Conservation (phyloP, 2,888 invertebrate species). For the Allygus modestus region DNA sequence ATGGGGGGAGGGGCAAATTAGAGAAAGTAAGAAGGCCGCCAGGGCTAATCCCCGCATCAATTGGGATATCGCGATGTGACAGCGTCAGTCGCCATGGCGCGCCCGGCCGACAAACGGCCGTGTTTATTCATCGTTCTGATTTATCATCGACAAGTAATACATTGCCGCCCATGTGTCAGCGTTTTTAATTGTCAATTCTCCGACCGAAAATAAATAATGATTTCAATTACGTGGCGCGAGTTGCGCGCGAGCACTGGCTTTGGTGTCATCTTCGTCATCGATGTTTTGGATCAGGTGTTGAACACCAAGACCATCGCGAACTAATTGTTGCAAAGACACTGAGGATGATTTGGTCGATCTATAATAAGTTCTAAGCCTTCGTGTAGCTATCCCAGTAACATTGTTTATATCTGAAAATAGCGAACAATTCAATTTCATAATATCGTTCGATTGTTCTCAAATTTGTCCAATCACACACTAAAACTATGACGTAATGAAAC, state of each 20-base stretch:
- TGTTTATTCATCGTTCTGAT: slow-evolving; percentile 58
- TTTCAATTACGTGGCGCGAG: slow-evolving; percentile 37
- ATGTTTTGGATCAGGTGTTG: too few relatives aligned
- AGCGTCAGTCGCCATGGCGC: not conserved
- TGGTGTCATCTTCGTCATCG: not conserved
- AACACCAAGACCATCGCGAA: too few relatives aligned
- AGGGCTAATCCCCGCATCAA: slow-evolving; percentile 50
- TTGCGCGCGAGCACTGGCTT: too few relatives aligned
- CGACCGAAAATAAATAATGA: slow-evolving; percentile 56
- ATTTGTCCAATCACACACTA: too few relatives aligned
- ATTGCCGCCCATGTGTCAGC: slow-evolving; percentile 55
- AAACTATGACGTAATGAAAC: too few relatives aligned
- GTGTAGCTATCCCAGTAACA: too few relatives aligned
- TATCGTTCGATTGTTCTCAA: too few relatives aligned
- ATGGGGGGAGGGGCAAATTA: slow-evolving; percentile 9
- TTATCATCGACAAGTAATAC: slow-evolving; percentile 58
- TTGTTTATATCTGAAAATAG: too few relatives aligned
- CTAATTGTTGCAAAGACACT: too few relatives aligned
- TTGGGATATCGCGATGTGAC: slow-evolving; percentile 20
- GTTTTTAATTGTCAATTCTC: slow-evolving; percentile 58
- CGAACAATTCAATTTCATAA: too few relatives aligned
- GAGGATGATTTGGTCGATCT: too few relatives aligned
- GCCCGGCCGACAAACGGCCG: slow-evolving; percentile 16
- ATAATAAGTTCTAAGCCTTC: too few relatives aligned
- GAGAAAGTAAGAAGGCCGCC: slow-evolving; percentile 40